phyloP scores from a whole-genome alignment of 2,888 invertebrate genomes.

The Chirona hameri region DNA sequence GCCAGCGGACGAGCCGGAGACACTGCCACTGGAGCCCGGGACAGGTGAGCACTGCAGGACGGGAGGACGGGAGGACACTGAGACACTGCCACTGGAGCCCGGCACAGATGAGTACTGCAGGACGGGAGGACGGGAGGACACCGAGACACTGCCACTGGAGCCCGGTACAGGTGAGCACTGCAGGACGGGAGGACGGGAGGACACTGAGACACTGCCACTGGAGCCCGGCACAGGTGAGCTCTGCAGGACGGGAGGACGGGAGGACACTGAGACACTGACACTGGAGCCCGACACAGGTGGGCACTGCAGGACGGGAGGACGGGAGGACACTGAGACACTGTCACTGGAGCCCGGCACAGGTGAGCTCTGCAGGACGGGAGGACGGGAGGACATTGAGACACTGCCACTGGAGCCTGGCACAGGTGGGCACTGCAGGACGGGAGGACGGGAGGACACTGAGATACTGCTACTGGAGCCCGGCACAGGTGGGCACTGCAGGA shows the following conservation, averaged over 20 bases:
- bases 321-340: background rate
- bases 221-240: no score
- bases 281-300: no score
- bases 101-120: background rate
- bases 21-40: background rate
- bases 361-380: background rate
- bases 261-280: no score
- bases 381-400: background rate
- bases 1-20: background rate
- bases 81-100: background rate
- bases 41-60: background rate
- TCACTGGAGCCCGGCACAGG: background rate
- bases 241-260: no score
- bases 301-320: background rate
- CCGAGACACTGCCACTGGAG: background rate
- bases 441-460: background rate
- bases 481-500: background rate
- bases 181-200: background rate
- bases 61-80: background rate
- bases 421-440: no score
- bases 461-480: background rate
- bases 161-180: background rate
- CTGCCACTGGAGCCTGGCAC: no score
- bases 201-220: background rate
- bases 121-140: background rate